Base-by-base conservation (phyloP, 1,140 invertebrate species). In the Ericerus pela region DNA sequence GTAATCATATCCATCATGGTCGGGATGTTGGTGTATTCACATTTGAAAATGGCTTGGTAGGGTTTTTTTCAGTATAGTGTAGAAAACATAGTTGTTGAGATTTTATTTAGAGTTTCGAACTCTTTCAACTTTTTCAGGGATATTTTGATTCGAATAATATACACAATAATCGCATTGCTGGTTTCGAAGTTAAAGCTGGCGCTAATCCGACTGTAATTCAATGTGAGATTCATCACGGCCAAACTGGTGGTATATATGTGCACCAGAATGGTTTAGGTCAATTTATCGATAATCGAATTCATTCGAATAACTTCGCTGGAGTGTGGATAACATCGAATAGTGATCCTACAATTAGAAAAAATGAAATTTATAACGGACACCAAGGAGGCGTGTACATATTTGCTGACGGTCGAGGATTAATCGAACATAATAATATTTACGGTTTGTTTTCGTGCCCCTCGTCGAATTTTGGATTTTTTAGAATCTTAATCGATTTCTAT, bases 311-410 rank as follows among this genome's bases (percentile, higher is more conserved):
- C 68, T 92, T 91, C 70, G 88, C 88, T 31, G 85, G 80, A 41
- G 93, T 98, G 1, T 97, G 94, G 95, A 97, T 99, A 62, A 99
- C 94, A 12, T 96, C 93, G 0, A 96, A 97, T 64, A 95, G 91
- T 62, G 96, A 98, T 73, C 95, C 95, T 2, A 98, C 95, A 6
- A 99, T 98, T 63, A 79, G 94, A 16, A 82, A 92, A 61, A 98
- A 98, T 73, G 94, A 98, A 73, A 98, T 99, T 62, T 99, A 96
- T 69, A 96, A 96, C 72, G 95, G 95, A 0, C 92, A 97, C 70
- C 85, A 88, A 71, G 95, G 94, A 53, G 95, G 95, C 27, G 95
- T 99, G 38, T 99, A 98, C 66, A 99, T 99, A 72, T 98, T 99
- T 73, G 94, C 93, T 6, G 94, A 98, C 69, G 95, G 95, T 3